Evolutionary conservation across 2,797 vertebrate species (phyloP).

Genomic region (Alosa sapidissima): DNA sequence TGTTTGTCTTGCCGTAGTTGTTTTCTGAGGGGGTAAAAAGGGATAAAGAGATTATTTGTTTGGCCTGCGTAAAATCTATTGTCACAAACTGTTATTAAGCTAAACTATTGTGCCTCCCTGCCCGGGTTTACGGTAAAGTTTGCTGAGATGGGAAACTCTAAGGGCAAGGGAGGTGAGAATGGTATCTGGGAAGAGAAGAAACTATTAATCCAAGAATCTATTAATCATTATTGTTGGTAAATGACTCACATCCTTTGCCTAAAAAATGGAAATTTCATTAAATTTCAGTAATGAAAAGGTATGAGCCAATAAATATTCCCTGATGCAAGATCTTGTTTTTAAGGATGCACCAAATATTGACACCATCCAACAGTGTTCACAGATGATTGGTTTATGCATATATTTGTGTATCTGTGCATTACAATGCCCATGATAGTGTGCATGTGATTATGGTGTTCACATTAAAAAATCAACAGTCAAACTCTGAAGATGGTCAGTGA

Average conservation of each 20-base stretch:
- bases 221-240: neutral
- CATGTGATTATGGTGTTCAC: neutral
- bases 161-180: neutral
- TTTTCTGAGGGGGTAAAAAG: conserved; percentile 7
- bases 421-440: neutral
- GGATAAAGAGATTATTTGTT: conserved; percentile 30
- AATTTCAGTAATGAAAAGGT: neutral
- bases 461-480: neutral
- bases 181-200: neutral
- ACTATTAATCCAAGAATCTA: neutral
- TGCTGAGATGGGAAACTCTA: neutral
- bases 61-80: conserved; percentile 37
- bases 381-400: neutral
- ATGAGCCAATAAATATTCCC: neutral
- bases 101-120: conserved; percentile 20
- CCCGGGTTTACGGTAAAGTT: neutral
- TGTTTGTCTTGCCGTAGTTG: conserved; percentile 35
- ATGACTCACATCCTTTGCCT: neutral
- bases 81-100: conserved; percentile 3
- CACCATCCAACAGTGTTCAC: neutral
- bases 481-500: neutral
- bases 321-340: too few relatives aligned
- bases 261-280: neutral
- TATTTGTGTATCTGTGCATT: neutral
- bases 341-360: neutral